phyloP scores from a whole-genome alignment of 2,888 invertebrate species.

The Pelosia muscerda region DNA sequence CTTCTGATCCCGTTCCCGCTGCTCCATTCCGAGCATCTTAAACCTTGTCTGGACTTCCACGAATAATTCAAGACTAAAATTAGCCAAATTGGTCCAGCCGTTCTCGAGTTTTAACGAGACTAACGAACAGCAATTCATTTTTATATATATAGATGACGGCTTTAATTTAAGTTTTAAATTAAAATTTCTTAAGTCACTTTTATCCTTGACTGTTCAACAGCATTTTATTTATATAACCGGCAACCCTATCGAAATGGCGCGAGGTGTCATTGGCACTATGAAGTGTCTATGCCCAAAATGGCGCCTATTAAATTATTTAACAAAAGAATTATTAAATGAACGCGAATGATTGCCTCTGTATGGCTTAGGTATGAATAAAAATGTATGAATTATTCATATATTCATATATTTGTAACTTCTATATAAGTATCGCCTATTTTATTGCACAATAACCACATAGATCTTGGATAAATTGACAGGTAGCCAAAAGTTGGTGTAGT shows the following conservation, averaged over 20 bases:
- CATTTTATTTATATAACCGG: neutral
- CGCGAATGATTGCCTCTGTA: slow-evolving; percentile 44
- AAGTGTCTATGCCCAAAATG: slow-evolving; percentile 58
- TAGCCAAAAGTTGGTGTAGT: slow-evolving; percentile 6
- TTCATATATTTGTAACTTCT: slow-evolving; percentile 11
- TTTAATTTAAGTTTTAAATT: neutral
- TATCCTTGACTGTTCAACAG: neutral
- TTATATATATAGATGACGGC: too few relatives aligned
- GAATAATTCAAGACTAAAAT: too few relatives aligned
- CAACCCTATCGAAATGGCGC: slow-evolving; percentile 29
- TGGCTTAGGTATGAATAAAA: slow-evolving; percentile 38
- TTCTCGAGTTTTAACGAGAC: too few relatives aligned
- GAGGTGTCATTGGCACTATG: slow-evolving; percentile 62
- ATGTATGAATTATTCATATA: slow-evolving; percentile 41
- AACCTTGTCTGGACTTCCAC: too few relatives aligned
- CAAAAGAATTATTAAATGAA: slow-evolving; percentile 41
- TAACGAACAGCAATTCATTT: too few relatives aligned
- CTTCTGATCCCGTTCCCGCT: too few relatives aligned
- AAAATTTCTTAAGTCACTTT: neutral
- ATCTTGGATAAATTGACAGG: neutral
- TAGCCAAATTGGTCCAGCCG: too few relatives aligned
- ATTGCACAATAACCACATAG: slow-evolving; percentile 3
- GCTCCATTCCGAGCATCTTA: too few relatives aligned
- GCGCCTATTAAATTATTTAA: slow-evolving; percentile 46
- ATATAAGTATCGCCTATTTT: neutral